Percentiles rank a stretch among this genome's conserved stretches.
These are phyloP conservation scores for Eledona agricola DNA, from an alignment of 2,888 invertebrate genomes.

Conservation along the genomic window DNA sequence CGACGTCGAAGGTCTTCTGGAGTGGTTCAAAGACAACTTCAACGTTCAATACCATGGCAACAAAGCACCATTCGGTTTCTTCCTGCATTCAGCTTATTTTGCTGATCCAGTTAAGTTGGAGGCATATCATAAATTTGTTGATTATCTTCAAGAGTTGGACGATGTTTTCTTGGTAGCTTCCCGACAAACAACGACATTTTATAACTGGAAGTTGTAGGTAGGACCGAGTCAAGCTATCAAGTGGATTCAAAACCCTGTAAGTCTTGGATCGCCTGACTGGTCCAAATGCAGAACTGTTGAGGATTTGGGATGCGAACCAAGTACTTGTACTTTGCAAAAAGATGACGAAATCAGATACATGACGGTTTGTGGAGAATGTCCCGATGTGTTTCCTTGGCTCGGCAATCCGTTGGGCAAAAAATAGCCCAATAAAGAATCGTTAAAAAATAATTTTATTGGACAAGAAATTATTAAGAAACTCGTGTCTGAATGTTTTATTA, in stretches of 20 bases:
- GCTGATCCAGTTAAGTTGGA: slow-evolving; percentile 61
- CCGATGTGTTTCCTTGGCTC: slow-evolving; percentile 14
- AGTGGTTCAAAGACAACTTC: slow-evolving; percentile 72
- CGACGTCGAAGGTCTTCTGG: slow-evolving; percentile 64
- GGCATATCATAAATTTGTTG: slow-evolving; percentile 67
- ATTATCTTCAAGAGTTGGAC: slow-evolving; percentile 64
- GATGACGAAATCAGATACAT: slow-evolving; percentile 62
- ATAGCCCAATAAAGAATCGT: slow-evolving; percentile 6
- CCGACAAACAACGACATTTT: too few relatives aligned
- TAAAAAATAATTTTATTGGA: too few relatives aligned
- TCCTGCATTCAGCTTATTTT: slow-evolving; percentile 73
- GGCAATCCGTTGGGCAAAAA: slow-evolving; percentile 13
- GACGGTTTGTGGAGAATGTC: slow-evolving; percentile 59
- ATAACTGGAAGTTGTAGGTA: slow-evolving; percentile 56
- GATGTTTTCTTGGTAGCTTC: slow-evolving; percentile 74
- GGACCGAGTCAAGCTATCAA: slow-evolving; percentile 64
- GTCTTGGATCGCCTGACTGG: slow-evolving; percentile 57
- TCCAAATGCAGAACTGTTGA: slow-evolving; percentile 44
- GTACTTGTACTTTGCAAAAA: slow-evolving; percentile 46
- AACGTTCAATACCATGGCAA: slow-evolving; percentile 70
- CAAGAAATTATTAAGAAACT: too few relatives aligned
- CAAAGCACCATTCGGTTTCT: slow-evolving; percentile 74
- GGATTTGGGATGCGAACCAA: slow-evolving; percentile 38
- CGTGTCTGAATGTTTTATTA: too few relatives aligned
- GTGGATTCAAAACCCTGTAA: slow-evolving; percentile 67